Base-by-base conservation (phyloP, 2,888 invertebrate species). In the Zygothrica quintamaculata region DNA sequence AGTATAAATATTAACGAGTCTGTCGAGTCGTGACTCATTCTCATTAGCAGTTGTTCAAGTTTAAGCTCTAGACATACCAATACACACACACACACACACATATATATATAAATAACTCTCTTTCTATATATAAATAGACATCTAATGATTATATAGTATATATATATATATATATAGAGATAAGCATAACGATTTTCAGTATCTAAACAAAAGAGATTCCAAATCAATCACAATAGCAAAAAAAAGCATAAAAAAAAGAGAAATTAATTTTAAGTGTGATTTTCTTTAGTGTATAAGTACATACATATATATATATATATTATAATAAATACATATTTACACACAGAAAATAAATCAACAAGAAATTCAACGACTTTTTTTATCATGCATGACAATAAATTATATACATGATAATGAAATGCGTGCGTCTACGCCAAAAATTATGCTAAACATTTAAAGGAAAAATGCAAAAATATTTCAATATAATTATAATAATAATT, bases 341-440 rank as follows among this genome's bases (percentile, higher is more conserved):
- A 79, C 40, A 55, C n/a, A n/a, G n/a, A n/a, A n/a, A n/a, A n/a
- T 81, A 84, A 5, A 22, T 22, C 18, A 3, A 22, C 18, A 22
- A 26, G 13, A 9, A 55, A 61, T 65, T 58, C 53, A 60, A 50
- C 52, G 61, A 75, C 57, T 72, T 62, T 65, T 72, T 78, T 82
- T 84, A 82, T 87, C 82, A 87, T 82, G 82, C 87, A 82, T 86
- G 87, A 86, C 87, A 82, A 82, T 87, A 82, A 74, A 77, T 73
- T 68, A 77, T 75, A 75, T 84, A 87, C 87, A 86, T 87, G 87
- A 66, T 81, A 84, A 67, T 73, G n/a, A 52, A 50, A 34, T 46
- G 53, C 69, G 65, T 40, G 77, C 81, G 67, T 25, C 42, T 67
- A 69, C 86, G 80, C 79, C 86, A 86, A 86, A 86, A 86, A 86